Conservation (phyloP, 2,797 vertebrate species). For the Mus minutoides region DNA sequence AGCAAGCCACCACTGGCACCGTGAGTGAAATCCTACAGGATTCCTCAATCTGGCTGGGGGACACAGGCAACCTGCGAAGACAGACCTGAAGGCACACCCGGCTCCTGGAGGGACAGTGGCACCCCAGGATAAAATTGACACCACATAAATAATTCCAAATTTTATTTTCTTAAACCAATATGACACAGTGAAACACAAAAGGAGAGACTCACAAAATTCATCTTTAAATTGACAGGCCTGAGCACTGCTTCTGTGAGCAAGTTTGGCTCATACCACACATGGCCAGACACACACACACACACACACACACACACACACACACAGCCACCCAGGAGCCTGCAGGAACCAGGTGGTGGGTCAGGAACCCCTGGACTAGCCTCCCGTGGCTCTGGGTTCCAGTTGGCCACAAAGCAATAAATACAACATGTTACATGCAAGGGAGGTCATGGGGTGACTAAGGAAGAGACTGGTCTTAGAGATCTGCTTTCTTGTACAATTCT, state of each 20-base stretch:
- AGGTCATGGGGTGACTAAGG: constrained; percentile 79
- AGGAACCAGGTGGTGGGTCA: constrained; percentile 61
- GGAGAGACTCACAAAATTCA: constrained; percentile 78
- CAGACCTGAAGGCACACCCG: background rate
- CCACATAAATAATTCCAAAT: constrained; percentile 82
- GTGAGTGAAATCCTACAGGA: background rate
- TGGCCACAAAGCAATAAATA: constrained; percentile 92
- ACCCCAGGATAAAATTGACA: background rate
- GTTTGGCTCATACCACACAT: constrained; percentile 71
- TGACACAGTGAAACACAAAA: constrained; percentile 85
- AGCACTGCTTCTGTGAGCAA: constrained; percentile 77
- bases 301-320: constrained; percentile 76
- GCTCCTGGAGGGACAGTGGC: background rate
- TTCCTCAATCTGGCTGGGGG: background rate
- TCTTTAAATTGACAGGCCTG: constrained; percentile 75
- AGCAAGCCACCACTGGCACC: background rate
- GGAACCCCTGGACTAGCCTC: constrained; percentile 34
- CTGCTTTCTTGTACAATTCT: constrained; percentile 47
- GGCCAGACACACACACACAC: constrained; percentile 67
- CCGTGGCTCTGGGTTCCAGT: constrained; percentile 60
- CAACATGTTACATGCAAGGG: constrained; percentile 87
- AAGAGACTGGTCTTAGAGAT: constrained; percentile 61
- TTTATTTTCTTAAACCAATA: constrained; percentile 87
- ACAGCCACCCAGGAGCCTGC: constrained; percentile 74
- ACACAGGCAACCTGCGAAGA: background rate